Percentiles rank a stretch among this genome's conserved stretches.
These are phyloP conservation scores for Alectura lathami DNA, from an alignment of 2,113 vertebrate species.

Conservation along the genomic window DNA sequence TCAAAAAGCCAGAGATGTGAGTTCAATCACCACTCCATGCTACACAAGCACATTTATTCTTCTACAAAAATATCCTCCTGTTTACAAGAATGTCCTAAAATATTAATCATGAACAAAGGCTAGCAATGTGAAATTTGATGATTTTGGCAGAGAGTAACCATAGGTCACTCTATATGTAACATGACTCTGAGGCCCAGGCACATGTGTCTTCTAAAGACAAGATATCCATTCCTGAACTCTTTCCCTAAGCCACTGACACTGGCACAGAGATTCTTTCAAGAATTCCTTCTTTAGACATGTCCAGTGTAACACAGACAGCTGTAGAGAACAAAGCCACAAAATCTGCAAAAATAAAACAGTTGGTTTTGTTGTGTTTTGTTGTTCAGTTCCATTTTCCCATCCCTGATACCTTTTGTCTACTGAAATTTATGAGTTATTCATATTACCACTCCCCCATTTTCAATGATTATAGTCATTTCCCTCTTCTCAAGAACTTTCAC, in stretches of 20 bases:
- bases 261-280: background rate
- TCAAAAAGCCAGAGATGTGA: background rate
- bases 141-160: background rate
- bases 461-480: background rate
- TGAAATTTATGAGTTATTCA: background rate
- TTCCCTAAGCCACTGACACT: background rate
- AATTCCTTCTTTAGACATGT: background rate
- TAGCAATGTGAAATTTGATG: background rate
- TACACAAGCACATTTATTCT: background rate
- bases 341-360: background rate
- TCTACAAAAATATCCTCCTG: background rate
- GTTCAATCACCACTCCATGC: background rate
- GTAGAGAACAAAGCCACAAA: background rate
- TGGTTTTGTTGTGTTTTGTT: background rate
- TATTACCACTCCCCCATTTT: background rate
- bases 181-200: background rate
- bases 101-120: background rate
- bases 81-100: background rate
- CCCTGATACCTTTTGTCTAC: background rate
- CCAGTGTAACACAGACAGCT: background rate
- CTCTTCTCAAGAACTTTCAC: background rate
- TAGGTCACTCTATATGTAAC: background rate
- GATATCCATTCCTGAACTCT: background rate
- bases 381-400: background rate
- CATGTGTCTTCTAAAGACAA: background rate